Evolutionary conservation across 2,888 invertebrate species (phyloP), one percentile per base, ranked within the genome.

Genomic region (Heteropelma amictum): DNA sequence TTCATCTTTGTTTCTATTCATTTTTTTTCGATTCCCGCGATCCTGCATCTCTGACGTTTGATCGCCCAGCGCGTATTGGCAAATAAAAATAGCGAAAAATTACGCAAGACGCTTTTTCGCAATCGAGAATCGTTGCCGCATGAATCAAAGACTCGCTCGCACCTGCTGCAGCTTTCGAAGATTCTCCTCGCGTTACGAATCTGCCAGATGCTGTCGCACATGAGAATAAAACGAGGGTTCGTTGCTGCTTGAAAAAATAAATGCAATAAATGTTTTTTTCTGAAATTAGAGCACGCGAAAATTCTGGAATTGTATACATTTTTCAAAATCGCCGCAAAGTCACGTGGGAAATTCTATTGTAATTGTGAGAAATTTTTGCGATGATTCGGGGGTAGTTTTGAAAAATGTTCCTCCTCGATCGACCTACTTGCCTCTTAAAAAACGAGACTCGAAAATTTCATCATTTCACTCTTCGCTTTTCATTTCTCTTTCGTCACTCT

Each of bases 241-340:
- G n/a, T n/a, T n/a, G n/a, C n/a, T n/a, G n/a, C n/a, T n/a, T n/a
- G n/a, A n/a, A n/a, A n/a, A n/a, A n/a, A n/a, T n/a, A n/a, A n/a
- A n/a, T n/a, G n/a, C n/a, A n/a, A n/a, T n/a, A n/a, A n/a, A n/a
- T 42, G 47, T 67, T 67, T 53, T 23, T 47, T 61, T 70, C 70
- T 75, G 70, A 70, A 75, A 70, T 65, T 74, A 74, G 74, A 42
- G 12, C 45, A 10, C 33, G 45, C 45, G 53, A 65, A 74, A 70
- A 67, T 67, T 67, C 74, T 74, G 70, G 69, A 65, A 74, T 60
- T 42, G 49, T 45, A 35, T 12, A 33, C n/a, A n/a, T n/a, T n/a
- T n/a, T n/a, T n/a, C n/a, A n/a, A n/a, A n/a, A n/a, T n/a, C n/a
- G n/a, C n/a, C n/a, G n/a, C n/a, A n/a, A n/a, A n/a, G n/a, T n/a